phyloP scores from a whole-genome alignment of 1,140 invertebrate genomes.

The Metaphire vulgaris region DNA sequence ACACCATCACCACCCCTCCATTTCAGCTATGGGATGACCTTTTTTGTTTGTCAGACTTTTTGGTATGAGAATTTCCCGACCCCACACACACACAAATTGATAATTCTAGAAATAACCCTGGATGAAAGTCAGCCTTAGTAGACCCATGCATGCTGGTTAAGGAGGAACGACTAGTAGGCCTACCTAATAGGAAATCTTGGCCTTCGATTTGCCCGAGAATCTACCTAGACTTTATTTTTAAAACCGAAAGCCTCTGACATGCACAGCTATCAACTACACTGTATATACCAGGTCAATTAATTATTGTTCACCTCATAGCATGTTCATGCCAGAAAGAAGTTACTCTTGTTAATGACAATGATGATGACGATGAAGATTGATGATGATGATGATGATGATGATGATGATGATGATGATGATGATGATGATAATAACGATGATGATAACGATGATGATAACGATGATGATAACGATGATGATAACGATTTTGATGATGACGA shows the following conservation, averaged over 20 bases:
- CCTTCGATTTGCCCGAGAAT: neutral
- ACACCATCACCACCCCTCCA: too few species aligned
- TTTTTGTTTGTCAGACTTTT: too few species aligned
- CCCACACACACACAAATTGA: too few species aligned
- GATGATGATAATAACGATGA: constrained; percentile 13
- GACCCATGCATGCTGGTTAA: too few species aligned
- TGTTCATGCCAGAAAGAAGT: neutral
- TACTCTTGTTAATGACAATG: constrained; percentile 8
- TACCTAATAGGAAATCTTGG: too few species aligned
- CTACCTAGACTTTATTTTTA: neutral
- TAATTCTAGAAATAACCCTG: too few species aligned
- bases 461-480: constrained; percentile 17
- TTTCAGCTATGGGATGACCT: too few species aligned
- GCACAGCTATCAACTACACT: neutral
- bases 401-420: constrained; percentile 21
- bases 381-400: constrained; percentile 16
- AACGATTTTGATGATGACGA: constrained; percentile 5
- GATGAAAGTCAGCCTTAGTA: too few species aligned
- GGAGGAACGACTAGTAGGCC: neutral
- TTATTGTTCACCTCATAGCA: neutral
- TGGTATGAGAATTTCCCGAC: too few species aligned
- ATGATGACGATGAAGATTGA: constrained; percentile 7
- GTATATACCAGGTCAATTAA: neutral
- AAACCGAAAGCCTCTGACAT: neutral
- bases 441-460: neutral